Evolutionary conservation across 1,140 invertebrate species (phyloP), one percentile per base, ranked within the genome.

Genomic region (Scaptomyza hsui): DNA sequence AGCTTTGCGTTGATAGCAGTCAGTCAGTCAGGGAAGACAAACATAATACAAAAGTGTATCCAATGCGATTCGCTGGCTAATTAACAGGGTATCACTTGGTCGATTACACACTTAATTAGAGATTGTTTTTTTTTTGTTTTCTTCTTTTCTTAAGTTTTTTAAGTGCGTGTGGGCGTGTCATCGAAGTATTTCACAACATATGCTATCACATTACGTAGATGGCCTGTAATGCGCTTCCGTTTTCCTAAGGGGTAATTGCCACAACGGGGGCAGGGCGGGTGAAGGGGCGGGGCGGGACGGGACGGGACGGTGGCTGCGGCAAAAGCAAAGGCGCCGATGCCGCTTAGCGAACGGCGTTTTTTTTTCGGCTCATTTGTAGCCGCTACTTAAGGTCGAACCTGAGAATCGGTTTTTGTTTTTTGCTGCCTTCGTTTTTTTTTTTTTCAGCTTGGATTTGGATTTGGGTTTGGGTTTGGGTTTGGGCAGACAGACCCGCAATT

Each of bases 221-320:
- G 59, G 69, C 75, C 44, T 83, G 81, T 85, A 85, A 77, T 86
- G 77, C 77, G 81, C 81, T 85, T 85, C 81, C 81, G 81, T 86
- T 85, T 86, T 52, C 29, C 35, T 29, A 39, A 9, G 10, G 13
- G 35, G 19, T 72, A 72, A 72, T 72, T 72, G 56, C 62, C 64
- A 5, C 4, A 10, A 32, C 16, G n/a, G 15, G 41, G 3, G 2
- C 1, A 5, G n/a, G 6, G 6, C 12, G 26, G 41, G 12, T n/a
- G 16, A 5, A 4, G 15, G n/a, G 18, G 6, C 29, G 45, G 29
- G 18, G 16, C 3, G 41, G 42, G 5, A 10, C 9, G 55, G 12
- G 10, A 12, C 13, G 56, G 29, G 18, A 42, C 42, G 60, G 59
- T 51, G 35, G 21, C 37, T 44, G 60, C 21, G 32, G 49, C 65